phyloP scores from a whole-genome alignment of 1,140 invertebrate genomes.

The Limonius californicus region DNA sequence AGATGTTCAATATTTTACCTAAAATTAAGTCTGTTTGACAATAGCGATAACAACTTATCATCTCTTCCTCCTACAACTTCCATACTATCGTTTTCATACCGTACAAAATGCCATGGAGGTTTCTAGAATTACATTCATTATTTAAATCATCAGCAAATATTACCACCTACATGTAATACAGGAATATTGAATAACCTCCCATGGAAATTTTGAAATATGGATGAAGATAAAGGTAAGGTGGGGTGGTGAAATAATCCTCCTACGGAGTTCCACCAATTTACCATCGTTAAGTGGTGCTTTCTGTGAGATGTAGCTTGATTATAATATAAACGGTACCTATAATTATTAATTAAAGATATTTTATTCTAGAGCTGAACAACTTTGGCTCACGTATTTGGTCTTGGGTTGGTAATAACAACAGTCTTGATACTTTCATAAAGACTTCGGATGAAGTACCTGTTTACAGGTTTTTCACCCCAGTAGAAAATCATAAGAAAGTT shows the following conservation, averaged over 20 bases:
- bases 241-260: conserved; percentile 58
- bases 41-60: conserved; percentile 57
- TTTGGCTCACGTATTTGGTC: conserved; percentile 51
- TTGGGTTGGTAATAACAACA: conserved; percentile 54
- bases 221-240: conserved; percentile 52
- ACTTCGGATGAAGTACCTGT: conserved; percentile 36
- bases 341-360: not conserved
- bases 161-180: conserved; percentile 59
- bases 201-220: conserved; percentile 60
- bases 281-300: conserved; percentile 52
- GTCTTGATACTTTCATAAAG: conserved; percentile 41
- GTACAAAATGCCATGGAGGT: conserved; percentile 69
- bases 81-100: conserved; percentile 57
- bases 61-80: conserved; percentile 63
- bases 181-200: conserved; percentile 60
- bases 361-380: conserved; percentile 6
- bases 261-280: conserved; percentile 64
- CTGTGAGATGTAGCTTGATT: conserved; percentile 59
- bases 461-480: conserved; percentile 34
- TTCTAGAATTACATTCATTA: conserved; percentile 50
- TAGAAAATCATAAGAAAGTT: conserved; percentile 43
- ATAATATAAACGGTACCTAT: conserved; percentile 60
- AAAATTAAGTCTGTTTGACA: conserved; percentile 65
- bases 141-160: too few species aligned
- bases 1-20: too few species aligned